phyloP scores from a whole-genome alignment of 2,888 invertebrate genomes.

The Pachydiplax longipennis region DNA sequence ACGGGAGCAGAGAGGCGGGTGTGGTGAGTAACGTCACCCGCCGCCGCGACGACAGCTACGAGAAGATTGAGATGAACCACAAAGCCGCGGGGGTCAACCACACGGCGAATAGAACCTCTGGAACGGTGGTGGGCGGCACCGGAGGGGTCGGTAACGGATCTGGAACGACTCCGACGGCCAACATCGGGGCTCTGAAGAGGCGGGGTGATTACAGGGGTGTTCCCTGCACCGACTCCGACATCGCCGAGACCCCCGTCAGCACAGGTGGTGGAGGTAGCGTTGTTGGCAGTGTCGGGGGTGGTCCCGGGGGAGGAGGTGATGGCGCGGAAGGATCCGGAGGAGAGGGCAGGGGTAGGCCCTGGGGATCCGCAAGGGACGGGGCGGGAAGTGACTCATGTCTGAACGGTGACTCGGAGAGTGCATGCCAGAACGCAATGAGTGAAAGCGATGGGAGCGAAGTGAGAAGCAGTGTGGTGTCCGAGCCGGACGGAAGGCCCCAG shows the following conservation, averaged over 20 bases:
- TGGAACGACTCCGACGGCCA: conserved; percentile 55
- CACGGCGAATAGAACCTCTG: conserved; percentile 40
- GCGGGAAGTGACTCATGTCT: conserved; percentile 41
- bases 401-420: conserved; percentile 45
- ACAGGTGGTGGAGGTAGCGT: conserved; percentile 69
- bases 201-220: conserved; percentile 71
- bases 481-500: conserved; percentile 49
- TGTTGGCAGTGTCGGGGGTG: conserved; percentile 56
- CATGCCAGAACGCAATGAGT: conserved; percentile 18
- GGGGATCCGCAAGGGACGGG: conserved; percentile 20
- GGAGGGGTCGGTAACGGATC: conserved; percentile 49
- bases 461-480: conserved; percentile 48
- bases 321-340: conserved; percentile 63
- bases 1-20: conserved; percentile 55
- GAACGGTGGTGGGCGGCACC: conserved; percentile 23
- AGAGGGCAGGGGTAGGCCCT: neutral
- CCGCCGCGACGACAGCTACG: conserved; percentile 71
- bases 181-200: conserved; percentile 62
- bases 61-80: conserved; percentile 79
- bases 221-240: conserved; percentile 67
- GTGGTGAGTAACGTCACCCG: conserved; percentile 58
- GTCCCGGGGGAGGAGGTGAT: conserved; percentile 67
- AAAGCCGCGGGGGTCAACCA: conserved; percentile 61
- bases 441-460: conserved; percentile 47
- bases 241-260: conserved; percentile 39